Conservation (phyloP, 2,113 vertebrate genomes). For the Xiphophorus hellerii region DNA sequence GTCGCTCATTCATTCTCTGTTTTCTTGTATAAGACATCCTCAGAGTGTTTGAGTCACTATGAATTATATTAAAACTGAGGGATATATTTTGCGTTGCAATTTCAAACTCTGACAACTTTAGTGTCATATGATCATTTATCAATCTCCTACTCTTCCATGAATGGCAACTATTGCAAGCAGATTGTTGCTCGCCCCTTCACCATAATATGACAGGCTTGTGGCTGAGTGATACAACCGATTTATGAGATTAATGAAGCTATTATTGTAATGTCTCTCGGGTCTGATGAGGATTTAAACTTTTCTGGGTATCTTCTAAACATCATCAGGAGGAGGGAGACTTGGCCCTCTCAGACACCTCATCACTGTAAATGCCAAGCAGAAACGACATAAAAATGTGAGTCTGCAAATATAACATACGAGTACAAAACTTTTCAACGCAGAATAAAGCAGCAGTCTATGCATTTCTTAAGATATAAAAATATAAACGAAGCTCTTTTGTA, state of each 20-base stretch:
- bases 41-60: not conserved
- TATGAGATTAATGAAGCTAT: not conserved
- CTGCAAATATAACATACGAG: not conserved
- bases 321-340: not conserved
- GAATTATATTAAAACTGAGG: not conserved
- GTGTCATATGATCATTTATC: not conserved
- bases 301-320: not conserved
- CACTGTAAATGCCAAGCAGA: not conserved
- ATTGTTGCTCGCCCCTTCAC: not conserved
- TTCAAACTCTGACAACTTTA: not conserved
- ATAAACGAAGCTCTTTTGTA: not conserved
- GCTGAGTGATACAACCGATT: not conserved
- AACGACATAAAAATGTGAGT: not conserved
- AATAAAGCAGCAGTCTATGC: not conserved
- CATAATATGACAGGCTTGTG: not conserved
- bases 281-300: not conserved
- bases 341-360: not conserved
- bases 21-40: not conserved
- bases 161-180: not conserved
- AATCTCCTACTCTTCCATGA: not conserved
- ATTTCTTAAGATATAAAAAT: not conserved
- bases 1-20: not conserved
- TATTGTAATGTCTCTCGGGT: not conserved
- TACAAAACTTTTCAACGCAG: not conserved
- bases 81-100: not conserved